Evolutionary conservation across 2,113 vertebrate genomes (phyloP), one percentile per base, ranked within the genome.

Genomic region (Lamprotornis superbus): DNA sequence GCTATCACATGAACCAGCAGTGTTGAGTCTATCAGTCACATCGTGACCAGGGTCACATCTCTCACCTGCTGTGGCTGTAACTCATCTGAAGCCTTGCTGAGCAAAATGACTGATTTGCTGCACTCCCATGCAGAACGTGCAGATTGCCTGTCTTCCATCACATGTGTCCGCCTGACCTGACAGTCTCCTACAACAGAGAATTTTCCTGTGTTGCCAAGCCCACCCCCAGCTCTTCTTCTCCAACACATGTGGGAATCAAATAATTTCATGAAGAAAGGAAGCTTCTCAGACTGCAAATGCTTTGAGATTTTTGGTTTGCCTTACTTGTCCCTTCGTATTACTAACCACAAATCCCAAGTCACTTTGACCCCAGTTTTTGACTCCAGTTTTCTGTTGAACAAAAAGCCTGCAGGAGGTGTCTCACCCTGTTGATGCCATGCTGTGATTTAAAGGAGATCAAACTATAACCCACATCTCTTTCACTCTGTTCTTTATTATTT

Each of bases 401-500:
- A 52, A 93, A 89, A 89, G 20, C 35, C 68, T 65, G n/a, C 64
- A 81, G 64, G 56, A 92, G 40, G 40, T 44, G 3, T 67, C 25
- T 81, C 73, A 71, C 31, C 46, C 65, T 11, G 2, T 8, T 89
- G 77, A 68, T 71, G 67, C 20, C 33, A 67, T 61, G 31, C 69
- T 91, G 65, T 64, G 57, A 84, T 84, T 91, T 89, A 71, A 61
- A 92, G 89, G 56, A 71, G 37, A 76, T 68, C 73, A 68, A 84
- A 82, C 69, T 82, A 71, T 87, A 90, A 75, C 74, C 14, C 49
- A 6, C 23, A 82, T 46, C 40, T 40, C 52, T 82, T 65, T 73
- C n/a, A 56, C 20, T 95, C 28, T 53, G 25, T 44, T 83, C 77
- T 96, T 94, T 71, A 73, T 91, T 68, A 89, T 82, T 96, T 94